Percentiles rank a stretch among this genome's conserved stretches.
Conservation (phyloP, 2,797 vertebrate genomes). For the Adelosebastes latens region DNA sequence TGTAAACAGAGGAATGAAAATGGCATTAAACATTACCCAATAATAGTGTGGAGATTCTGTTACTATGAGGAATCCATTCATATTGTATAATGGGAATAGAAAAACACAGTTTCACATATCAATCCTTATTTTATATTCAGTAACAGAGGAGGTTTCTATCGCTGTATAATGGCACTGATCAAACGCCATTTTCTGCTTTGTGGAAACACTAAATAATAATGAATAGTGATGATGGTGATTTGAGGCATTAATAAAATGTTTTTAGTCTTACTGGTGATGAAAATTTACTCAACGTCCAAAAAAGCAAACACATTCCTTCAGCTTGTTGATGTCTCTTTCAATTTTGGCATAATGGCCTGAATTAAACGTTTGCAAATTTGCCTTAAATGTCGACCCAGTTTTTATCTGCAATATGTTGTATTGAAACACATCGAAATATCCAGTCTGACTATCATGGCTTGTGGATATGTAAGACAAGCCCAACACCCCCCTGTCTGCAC, state of each 20-base stretch:
- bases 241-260: not conserved
- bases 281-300: not conserved
- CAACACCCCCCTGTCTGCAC: constrained; percentile 36
- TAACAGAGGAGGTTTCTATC: not conserved
- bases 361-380: constrained; percentile 3
- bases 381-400: not conserved
- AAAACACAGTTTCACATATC: not conserved
- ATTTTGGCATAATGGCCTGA: not conserved
- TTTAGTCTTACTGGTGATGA: not conserved
- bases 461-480: constrained; percentile 35
- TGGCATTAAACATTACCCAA: not conserved
- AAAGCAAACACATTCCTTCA: not conserved
- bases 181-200: constrained; percentile 7
- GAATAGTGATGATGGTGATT: not conserved
- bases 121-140: not conserved
- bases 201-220: not conserved
- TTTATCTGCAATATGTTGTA: constrained; percentile 32
- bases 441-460: constrained; percentile 10
- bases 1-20: constrained; percentile 28
- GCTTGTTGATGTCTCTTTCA: not conserved
- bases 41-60: not conserved
- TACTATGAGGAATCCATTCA: not conserved
- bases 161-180: not conserved
- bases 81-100: not conserved
- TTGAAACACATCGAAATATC: not conserved